phyloP scores from a whole-genome alignment of 2,113 vertebrate genomes.

The Protobothrops flavoviridis region DNA sequence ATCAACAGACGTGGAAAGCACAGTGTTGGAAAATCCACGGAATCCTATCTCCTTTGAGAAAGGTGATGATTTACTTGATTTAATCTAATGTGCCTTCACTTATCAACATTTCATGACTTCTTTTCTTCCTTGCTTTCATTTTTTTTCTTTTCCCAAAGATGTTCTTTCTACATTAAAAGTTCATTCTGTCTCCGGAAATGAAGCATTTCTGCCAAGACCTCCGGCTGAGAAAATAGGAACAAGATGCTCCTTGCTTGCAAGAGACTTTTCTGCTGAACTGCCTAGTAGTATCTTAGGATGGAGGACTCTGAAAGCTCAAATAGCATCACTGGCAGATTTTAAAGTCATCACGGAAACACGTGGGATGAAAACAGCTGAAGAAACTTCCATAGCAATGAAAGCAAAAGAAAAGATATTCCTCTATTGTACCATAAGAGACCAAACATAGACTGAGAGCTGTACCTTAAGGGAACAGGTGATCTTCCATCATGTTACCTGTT shows the following conservation, averaged over 20 bases:
- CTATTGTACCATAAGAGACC: background rate
- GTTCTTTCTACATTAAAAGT: slow-evolving; percentile 56
- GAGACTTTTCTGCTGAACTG: slow-evolving; percentile 27
- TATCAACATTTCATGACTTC: slow-evolving; percentile 20
- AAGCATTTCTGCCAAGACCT: slow-evolving; percentile 59
- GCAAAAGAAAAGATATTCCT: background rate
- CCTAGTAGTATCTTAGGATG: slow-evolving; percentile 5
- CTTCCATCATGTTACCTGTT: background rate
- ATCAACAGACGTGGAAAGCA: background rate
- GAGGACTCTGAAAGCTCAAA: background rate
- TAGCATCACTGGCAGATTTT: background rate
- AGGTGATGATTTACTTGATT: background rate
- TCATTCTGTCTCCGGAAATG: slow-evolving; percentile 57
- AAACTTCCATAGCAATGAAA: background rate
- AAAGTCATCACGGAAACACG: background rate
- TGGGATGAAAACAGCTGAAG: background rate
- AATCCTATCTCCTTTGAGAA: background rate
- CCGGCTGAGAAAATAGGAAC: slow-evolving; percentile 60
- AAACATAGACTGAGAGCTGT: background rate
- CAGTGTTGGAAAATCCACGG: background rate
- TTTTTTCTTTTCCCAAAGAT: slow-evolving; percentile 26
- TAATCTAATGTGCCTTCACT: slow-evolving; percentile 16
- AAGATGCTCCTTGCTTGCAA: slow-evolving; percentile 51
- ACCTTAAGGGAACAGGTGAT: background rate
- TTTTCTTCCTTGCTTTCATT: background rate